Evolutionary conservation across 2,888 invertebrate genomes (phyloP).

Genomic region (Lasioglossum villosulum): DNA sequence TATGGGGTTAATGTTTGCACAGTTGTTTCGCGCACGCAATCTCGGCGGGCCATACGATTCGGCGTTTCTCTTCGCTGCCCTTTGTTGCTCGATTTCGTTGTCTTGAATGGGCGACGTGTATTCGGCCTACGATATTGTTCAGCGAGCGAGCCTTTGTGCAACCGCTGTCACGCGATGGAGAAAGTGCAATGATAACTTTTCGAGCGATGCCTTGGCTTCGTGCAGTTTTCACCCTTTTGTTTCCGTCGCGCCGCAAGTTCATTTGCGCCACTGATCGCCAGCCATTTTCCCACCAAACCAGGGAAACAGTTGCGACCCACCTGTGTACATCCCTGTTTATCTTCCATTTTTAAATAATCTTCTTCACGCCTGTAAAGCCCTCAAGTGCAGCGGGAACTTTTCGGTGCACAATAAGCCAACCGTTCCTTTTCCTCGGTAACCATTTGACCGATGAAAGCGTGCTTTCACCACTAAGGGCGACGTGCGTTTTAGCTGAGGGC

Average conservation of each 20-base stretch:
- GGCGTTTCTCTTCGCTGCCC: background rate
- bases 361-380: background rate
- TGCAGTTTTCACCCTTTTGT: background rate
- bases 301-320: background rate
- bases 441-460: background rate
- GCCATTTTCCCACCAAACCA: background rate
- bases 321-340: background rate
- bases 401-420: background rate
- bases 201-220: conserved; percentile 2
- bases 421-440: background rate
- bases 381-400: background rate
- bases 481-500: background rate
- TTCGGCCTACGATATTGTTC: background rate
- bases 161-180: conserved; percentile 26
- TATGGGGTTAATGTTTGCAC: background rate
- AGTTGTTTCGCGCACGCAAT: background rate
- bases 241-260: background rate
- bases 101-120: background rate
- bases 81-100: background rate
- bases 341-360: background rate
- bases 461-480: background rate
- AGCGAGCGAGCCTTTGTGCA: background rate
- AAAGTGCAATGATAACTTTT: conserved; percentile 44
- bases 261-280: background rate
- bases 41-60: background rate